These are phyloP conservation scores for Balearica regulorum DNA, from an alignment of 2,797 vertebrate genomes.

Conservation along the genomic window DNA sequence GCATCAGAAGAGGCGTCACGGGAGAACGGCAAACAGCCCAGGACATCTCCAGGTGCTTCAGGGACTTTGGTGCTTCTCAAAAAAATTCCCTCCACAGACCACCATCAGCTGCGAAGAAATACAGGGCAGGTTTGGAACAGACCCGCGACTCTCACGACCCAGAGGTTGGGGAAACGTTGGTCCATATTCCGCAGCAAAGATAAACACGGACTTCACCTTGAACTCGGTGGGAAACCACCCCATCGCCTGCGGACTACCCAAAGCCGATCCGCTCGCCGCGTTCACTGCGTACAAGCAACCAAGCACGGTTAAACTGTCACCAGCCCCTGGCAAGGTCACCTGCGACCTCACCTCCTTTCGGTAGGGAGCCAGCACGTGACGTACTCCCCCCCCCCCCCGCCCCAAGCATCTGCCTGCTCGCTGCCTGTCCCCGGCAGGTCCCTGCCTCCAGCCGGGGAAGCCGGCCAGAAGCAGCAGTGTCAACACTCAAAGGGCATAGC, in stretches of 20 bases:
- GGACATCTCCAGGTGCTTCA: neutral
- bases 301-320: neutral
- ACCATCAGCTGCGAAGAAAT: neutral
- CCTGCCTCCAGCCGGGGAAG: neutral
- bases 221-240: neutral
- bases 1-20: fast-evolving
- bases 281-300: neutral
- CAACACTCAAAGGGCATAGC: neutral
- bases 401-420: neutral
- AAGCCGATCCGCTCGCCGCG: fast-evolving
- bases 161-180: neutral
- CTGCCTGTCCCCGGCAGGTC: neutral
- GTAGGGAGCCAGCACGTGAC: fast-evolving
- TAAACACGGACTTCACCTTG: neutral
- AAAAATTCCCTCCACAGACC: neutral
- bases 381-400: fast-evolving
- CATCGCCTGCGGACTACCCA: neutral
- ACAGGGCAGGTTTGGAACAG: neutral
- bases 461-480: fast-evolving
- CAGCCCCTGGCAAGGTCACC: neutral
- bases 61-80: neutral
- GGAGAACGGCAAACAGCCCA: neutral
- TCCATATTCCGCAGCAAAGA: neutral
- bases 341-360: neutral
- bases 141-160: fast-evolving